Percentiles rank a stretch among this genome's conserved stretches.
Evolutionary conservation across 2,113 vertebrate genomes (phyloP).

Genomic region (Phocoena phocoena): DNA sequence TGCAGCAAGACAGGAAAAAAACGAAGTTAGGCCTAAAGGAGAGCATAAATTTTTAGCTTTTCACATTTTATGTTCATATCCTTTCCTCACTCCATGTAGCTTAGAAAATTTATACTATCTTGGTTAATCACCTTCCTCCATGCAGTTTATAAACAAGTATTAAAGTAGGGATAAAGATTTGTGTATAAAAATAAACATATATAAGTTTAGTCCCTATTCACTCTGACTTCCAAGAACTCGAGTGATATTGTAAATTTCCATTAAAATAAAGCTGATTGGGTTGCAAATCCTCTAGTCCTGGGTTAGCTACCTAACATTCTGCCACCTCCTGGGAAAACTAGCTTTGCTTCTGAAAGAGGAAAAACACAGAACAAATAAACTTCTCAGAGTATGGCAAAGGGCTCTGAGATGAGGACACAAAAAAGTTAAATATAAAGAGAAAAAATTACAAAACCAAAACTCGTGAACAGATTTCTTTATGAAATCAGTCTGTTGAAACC

Average conservation of each 20-base stretch:
- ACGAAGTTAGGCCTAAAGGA: constrained; percentile 70
- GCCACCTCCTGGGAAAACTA: neutral
- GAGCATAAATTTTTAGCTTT: constrained; percentile 70
- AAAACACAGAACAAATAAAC: neutral
- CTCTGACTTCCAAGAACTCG: constrained; percentile 43
- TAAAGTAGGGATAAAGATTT: constrained; percentile 33
- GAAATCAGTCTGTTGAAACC: neutral
- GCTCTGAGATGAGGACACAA: neutral
- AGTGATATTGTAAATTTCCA: constrained; percentile 67
- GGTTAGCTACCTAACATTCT: neutral
- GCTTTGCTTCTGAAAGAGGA: neutral
- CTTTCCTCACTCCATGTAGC: constrained; percentile 32
- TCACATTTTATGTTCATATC: constrained; percentile 53
- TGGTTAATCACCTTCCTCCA: constrained; percentile 73
- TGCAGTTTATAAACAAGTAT: constrained; percentile 75
- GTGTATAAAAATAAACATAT: constrained; percentile 71
- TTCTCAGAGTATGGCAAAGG: neutral
- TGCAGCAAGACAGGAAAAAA: constrained; percentile 67
- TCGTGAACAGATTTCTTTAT: neutral
- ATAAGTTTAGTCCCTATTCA: constrained; percentile 61
- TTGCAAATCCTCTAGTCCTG: constrained; percentile 33
- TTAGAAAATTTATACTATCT: constrained; percentile 79
- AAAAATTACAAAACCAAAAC: neutral
- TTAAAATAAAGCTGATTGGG: constrained; percentile 68
- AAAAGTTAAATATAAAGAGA: neutral